Evolutionary conservation across 2,113 vertebrate genomes (phyloP).

Genomic region (Paracyprichromis sp.): DNA sequence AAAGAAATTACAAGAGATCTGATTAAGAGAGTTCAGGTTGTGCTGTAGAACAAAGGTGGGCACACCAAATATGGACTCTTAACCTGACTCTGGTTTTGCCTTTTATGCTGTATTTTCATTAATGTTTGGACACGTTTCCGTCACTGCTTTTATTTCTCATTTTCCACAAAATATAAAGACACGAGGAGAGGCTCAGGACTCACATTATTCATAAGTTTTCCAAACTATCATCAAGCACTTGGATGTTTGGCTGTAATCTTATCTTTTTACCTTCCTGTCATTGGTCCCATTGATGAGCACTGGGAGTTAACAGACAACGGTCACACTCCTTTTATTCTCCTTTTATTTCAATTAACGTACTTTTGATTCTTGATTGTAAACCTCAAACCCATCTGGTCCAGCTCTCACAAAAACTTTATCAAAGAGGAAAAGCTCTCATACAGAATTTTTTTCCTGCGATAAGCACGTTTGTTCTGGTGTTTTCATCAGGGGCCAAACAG

Average conservation of each 20-base stretch:
- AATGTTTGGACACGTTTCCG: neutral
- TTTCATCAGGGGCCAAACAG: neutral
- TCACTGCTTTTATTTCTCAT: neutral
- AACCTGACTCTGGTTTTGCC: neutral
- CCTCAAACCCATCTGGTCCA: neutral
- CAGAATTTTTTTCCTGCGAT: neutral
- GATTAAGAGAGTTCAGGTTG: neutral
- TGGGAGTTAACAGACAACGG: neutral
- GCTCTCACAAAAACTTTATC: neutral
- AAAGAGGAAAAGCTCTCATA: neutral
- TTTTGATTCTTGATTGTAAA: neutral
- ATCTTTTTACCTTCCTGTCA: neutral
- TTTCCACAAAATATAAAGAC: neutral
- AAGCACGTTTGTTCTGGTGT: neutral
- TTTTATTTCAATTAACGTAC: neutral
- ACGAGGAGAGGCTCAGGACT: rapidly evolving
- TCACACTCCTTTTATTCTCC: neutral
- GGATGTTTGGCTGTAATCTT: neutral
- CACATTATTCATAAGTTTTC: neutral
- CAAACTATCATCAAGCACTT: neutral
- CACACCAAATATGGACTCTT: neutral
- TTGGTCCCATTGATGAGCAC: neutral
- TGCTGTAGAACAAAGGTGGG: neutral
- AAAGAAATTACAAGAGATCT: neutral
- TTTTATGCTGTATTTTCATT: neutral